phyloP scores from a whole-genome alignment of 2,888 invertebrate species.

The Aspidiotus rigidus region DNA sequence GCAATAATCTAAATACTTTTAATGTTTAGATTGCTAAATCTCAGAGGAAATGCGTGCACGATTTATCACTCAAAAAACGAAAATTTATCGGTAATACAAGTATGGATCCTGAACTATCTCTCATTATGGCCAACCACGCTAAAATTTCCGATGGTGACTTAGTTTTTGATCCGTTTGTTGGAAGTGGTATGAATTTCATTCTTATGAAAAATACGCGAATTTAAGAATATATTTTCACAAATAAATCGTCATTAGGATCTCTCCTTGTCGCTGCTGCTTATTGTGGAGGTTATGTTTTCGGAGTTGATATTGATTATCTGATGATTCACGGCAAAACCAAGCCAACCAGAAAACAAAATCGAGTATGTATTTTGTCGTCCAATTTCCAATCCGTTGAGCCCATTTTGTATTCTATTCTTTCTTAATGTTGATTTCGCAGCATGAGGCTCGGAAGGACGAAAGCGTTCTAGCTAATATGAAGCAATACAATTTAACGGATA shows the following conservation, averaged over 20 bases:
- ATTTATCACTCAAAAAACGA: conserved; percentile 75
- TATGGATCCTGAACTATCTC: conserved; percentile 91
- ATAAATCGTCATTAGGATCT: conserved; percentile 48
- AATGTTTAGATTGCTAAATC: conserved; percentile 67
- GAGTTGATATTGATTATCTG: conserved; percentile 88
- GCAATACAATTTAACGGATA: conserved; percentile 69
- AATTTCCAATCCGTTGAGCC: neutral
- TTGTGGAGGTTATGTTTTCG: conserved; percentile 76
- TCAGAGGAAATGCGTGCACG: conserved; percentile 67
- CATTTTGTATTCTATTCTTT: too few relatives aligned
- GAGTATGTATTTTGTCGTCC: conserved; percentile 36
- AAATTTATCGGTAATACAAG: conserved; percentile 97
- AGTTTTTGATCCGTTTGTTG: conserved; percentile 91
- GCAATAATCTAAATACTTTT: conserved; percentile 31
- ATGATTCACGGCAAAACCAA: conserved; percentile 80
- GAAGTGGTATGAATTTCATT: conserved; percentile 42
- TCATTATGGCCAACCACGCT: conserved; percentile 94
- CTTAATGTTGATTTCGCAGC: conserved; percentile 35
- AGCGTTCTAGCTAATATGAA: conserved; percentile 77
- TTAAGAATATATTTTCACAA: conserved; percentile 2
- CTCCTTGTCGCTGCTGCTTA: conserved; percentile 79
- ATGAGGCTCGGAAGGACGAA: conserved; percentile 54
- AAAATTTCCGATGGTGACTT: conserved; percentile 60
- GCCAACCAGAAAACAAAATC: conserved; percentile 55
- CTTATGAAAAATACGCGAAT: conserved; percentile 5